Base-by-base conservation (phyloP, 2,113 vertebrate genomes). In the Centropus bengalensis region DNA sequence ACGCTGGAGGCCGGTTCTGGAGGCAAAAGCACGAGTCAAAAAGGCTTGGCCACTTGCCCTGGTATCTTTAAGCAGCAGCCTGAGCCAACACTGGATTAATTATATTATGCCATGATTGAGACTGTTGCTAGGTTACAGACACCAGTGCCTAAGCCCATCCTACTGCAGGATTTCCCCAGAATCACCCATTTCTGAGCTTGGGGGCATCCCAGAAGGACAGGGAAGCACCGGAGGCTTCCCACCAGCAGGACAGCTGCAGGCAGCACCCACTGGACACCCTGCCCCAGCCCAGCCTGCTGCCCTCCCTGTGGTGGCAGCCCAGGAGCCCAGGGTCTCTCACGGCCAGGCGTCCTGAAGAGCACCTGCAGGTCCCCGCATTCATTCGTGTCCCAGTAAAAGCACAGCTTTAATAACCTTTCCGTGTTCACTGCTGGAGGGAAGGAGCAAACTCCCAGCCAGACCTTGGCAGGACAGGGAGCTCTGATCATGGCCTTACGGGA, bases 81-180 rank as follows among this genome's bases (percentile, higher is more conserved):
- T 14, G 75, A 91, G 84, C 62, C 87, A 89, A 14, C 0, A 0
- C 81, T 47, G 44, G 77, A 79, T 93, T 84, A 91, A 89, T 94
- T 58, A 45, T 4, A 85, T 79, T 60, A 80, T 40, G 63, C 54
- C 67, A 62, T 26, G 84, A 60, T 28, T 64, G 70, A 85, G 63
- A n/a, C 63, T 66, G 95, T 96, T 92, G 89, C 96, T 94, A 94
- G 87, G 94, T 66, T 89, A 94, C 91, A 80, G 76, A 55, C 60
- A 14, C 55, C 0, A 0, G 15, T 83, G 33, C 86, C 64, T 47
- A 76, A 92, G 73, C 78, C 78, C 8, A 2, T 89, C 76, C 84
- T 69, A 68, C 77, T 51, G 70, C 7, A 1, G 84, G 84, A 87
- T 87, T 73, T 91, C 87, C 84, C 63, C 62, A 69, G 58, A 51